Base-by-base conservation (phyloP, 2,888 invertebrate genomes). In the Pandemis cinnamomeana region DNA sequence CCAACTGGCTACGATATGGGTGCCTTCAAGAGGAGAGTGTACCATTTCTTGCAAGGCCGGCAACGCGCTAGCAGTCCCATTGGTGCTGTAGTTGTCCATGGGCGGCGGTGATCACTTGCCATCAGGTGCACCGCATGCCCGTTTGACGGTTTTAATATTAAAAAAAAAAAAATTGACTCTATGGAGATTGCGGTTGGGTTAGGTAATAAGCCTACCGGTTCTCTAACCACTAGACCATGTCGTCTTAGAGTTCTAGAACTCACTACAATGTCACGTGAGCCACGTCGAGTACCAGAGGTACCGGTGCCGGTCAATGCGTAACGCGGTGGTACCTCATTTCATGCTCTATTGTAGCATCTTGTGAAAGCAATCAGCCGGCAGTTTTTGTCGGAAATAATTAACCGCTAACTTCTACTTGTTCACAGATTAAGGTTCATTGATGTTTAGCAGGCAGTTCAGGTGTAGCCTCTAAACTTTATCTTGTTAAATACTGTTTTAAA, bases 291-390 rank as follows among this genome's bases (percentile, higher is more conserved):
- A 77, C 55, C 75, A n/a, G 20, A 77, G 46, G 83, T 81, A 80
- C 27, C 58, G 58, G 46, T 70, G 42, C 78, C 77, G 81, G 79
- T 72, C 81, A 84, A 86, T 87, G 91, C 91, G 92, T 92, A 92
- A 91, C 90, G 81, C 92, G 86, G 92, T 88, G 79, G 84, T 85
- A 85, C 87, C 85, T 92, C 88, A 92, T 93, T 92, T 92, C 92
- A 91, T 89, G 92, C 81, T 84, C 88, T 81, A 91, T 93, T 93
- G 92, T 92, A 80, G 82, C 78, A 81, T 85, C 86, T 89, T 87
- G 91, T 89, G 92, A 91, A 91, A 92, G 92, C 87, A 86, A 87
- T 88, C 89, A 82, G 75, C 77, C 75, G 76, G 77, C 88, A 76
- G 77, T 89, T 90, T 89, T 89, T 88, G 83, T 82, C 78, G 80